Evolutionary conservation across 1,140 invertebrate genomes (phyloP).

Genomic region (Lanistes nyassanus): DNA sequence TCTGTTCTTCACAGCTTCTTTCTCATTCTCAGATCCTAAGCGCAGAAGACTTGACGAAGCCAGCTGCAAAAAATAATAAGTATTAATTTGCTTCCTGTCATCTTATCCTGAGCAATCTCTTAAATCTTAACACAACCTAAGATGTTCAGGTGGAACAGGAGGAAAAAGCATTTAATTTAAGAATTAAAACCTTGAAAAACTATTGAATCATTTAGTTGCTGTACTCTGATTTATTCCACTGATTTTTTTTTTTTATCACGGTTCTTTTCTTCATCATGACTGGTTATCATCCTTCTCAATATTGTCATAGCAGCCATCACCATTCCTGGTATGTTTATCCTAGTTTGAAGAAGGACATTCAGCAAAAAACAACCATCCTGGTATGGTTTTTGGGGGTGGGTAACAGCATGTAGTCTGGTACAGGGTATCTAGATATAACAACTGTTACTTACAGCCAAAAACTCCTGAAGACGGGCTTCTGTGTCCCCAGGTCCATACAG

Average conservation of each 20-base stretch:
- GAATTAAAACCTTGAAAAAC: neutral
- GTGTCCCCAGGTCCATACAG: conserved; percentile 95
- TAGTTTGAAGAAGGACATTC: neutral
- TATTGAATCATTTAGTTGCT: neutral
- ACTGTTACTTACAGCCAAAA: conserved; percentile 80
- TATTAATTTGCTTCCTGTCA: neutral
- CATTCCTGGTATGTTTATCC: neutral
- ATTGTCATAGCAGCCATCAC: neutral
- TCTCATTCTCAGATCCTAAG: conserved; percentile 94
- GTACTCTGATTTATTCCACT: neutral
- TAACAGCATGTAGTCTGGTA: neutral
- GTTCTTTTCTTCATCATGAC: neutral
- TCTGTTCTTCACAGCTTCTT: conserved; percentile 90
- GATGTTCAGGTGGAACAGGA: neutral
- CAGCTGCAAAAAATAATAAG: conserved; percentile 69
- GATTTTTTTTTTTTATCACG: no score
- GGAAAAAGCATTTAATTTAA: neutral
- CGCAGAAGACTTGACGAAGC: conserved; percentile 94
- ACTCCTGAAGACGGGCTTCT: conserved; percentile 98
- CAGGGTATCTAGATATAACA: neutral
- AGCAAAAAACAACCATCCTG: neutral
- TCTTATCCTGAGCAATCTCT: neutral
- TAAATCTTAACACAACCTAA: neutral
- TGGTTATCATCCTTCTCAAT: no score
- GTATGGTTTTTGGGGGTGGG: neutral